These are phyloP conservation scores for Guaruba guarouba DNA, from an alignment of 2,113 vertebrate species.

Conservation along the genomic window DNA sequence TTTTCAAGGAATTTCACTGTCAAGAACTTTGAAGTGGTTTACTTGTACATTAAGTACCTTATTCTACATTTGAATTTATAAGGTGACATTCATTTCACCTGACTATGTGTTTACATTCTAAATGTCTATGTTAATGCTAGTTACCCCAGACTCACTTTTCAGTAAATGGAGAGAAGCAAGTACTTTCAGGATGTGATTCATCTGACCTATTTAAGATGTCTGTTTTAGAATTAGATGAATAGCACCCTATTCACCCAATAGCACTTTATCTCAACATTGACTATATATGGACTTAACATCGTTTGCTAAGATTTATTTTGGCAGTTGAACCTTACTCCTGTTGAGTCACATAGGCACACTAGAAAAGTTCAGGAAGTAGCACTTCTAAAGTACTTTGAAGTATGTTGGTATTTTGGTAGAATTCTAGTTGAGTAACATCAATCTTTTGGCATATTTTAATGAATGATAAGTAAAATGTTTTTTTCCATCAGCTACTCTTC, in stretches of 20 bases:
- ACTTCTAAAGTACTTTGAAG: background rate
- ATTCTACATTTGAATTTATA: background rate
- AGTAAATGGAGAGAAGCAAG: background rate
- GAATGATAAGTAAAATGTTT: background rate
- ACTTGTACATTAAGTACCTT: background rate
- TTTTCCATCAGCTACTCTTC: background rate
- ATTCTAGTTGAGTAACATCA: background rate
- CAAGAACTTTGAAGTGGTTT: background rate
- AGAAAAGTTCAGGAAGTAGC: background rate
- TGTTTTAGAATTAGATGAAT: background rate
- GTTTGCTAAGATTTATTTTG: background rate
- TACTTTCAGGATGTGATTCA: background rate
- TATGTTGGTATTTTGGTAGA: background rate
- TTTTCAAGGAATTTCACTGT: background rate
- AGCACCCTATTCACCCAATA: background rate
- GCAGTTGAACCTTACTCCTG: background rate
- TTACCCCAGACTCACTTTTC: background rate
- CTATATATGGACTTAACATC: background rate
- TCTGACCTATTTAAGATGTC: slow-evolving; percentile 2
- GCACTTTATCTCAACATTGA: background rate
- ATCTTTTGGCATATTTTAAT: background rate
- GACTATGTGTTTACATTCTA: background rate
- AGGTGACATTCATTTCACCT: background rate
- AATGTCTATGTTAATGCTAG: background rate
- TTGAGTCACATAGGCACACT: background rate